Percentiles rank a stretch among this genome's conserved stretches.
phyloP scores from a whole-genome alignment of 2,888 invertebrate species.

The Habrosyne pyritoides region DNA sequence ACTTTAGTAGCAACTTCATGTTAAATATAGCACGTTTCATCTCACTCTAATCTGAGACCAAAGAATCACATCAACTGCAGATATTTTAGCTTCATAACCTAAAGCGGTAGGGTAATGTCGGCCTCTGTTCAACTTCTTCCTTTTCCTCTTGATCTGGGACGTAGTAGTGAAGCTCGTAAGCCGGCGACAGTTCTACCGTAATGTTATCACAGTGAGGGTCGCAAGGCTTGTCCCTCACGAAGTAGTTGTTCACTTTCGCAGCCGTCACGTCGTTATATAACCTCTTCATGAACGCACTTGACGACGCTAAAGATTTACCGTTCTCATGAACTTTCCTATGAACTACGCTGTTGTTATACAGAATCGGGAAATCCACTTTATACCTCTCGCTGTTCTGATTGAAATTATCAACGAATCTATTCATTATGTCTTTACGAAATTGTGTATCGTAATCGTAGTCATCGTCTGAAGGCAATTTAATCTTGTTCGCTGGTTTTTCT shows the following conservation, averaged over 20 bases:
- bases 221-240: conserved; percentile 32
- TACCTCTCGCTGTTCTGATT: conserved; percentile 67
- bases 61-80: background rate
- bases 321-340: conserved; percentile 43
- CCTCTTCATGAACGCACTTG: conserved; percentile 60
- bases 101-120: conserved; percentile 36
- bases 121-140: conserved; percentile 38
- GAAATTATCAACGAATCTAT: conserved; percentile 67
- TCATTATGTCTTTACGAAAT: conserved; percentile 60
- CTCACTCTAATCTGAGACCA: conserved; percentile 13
- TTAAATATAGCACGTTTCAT: conserved; percentile 17
- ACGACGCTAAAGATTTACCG: conserved; percentile 55
- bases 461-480: conserved; percentile 31
- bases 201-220: conserved; percentile 58
- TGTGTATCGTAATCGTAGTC: conserved; percentile 63
- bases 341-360: conserved; percentile 68
- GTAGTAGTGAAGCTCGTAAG: conserved; percentile 75
- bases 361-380: conserved; percentile 65
- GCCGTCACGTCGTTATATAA: conserved; percentile 38
- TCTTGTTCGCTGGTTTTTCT: conserved; percentile 21
- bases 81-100: conserved; percentile 41
- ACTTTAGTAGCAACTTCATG: background rate
- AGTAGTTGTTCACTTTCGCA: conserved; percentile 17
- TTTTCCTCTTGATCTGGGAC: conserved; percentile 66
- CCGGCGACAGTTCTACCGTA: conserved; percentile 66